These are phyloP conservation scores for Tryphoninae sp. DNA, from an alignment of 2,888 invertebrate species.

Conservation along the genomic window DNA sequence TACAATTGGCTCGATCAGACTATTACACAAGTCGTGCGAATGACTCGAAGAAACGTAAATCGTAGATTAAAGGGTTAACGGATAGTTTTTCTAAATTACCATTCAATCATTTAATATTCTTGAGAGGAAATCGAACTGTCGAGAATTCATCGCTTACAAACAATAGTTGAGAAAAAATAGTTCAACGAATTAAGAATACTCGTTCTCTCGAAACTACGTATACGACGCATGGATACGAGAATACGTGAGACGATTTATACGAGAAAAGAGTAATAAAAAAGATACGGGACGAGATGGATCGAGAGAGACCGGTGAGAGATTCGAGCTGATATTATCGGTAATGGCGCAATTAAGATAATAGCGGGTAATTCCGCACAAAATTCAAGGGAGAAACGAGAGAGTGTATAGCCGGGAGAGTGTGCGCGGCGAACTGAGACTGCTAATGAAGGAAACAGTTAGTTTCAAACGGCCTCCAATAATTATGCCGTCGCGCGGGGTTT, in stretches of 20 bases:
- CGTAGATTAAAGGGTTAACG: no score
- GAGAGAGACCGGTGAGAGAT: slow-evolving; percentile 65
- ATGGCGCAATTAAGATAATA: slow-evolving; percentile 81
- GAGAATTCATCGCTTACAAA: not conserved
- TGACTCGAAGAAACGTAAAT: no score
- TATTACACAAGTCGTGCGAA: no score
- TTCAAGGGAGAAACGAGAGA: slow-evolving; percentile 69
- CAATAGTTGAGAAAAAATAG: not conserved
- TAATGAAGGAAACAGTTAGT: slow-evolving; percentile 82
- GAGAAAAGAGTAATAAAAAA: not conserved
- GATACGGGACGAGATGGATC: slow-evolving; percentile 5
- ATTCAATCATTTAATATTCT: no score
- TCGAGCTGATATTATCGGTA: slow-evolving; percentile 81
- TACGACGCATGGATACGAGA: not conserved
- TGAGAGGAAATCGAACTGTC: not conserved
- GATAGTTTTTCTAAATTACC: no score
- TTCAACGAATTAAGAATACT: slow-evolving; percentile 37
- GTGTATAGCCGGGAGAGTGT: slow-evolving; percentile 64
- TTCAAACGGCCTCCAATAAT: slow-evolving; percentile 81
- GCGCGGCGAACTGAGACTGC: slow-evolving; percentile 79
- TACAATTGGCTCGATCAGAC: no score
- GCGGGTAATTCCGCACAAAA: slow-evolving; percentile 80
- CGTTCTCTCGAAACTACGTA: not conserved
- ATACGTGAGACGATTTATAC: not conserved
- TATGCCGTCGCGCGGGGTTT: slow-evolving; percentile 73